Base-by-base conservation (phyloP, 2,888 invertebrate genomes). In the Ophion ellenae region DNA sequence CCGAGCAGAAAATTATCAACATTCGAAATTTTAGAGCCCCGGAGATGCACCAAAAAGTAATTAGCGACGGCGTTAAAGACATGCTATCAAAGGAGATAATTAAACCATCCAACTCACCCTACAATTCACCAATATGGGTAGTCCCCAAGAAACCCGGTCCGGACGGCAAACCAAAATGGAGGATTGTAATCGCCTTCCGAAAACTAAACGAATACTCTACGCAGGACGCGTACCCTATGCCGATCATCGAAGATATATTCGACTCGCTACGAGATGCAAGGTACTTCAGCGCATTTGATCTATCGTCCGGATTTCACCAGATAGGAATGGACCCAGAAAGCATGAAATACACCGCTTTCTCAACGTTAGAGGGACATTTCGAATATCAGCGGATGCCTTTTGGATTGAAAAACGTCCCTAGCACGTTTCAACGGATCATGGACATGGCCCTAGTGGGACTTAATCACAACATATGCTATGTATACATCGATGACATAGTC, bases 271-370 rank as follows among this genome's bases (percentile, higher is more conserved):
- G 90, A 9, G 80, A 84, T 64, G 74, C 82, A 9, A 70, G 81
- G 2, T 89, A 89, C 70, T 90, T 90, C 80, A 85, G 88, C 6
- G 88, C 89, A 0, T 83, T 90, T 2, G 90, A 90, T 69, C 63
- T 90, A 4, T 87, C 88, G 4, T 85, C 80, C 10, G 90, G 90
- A 7, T 90, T 88, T 64, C 89, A 90, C 64, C 89, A 90, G 77
- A 87, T 89, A n/a, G 83, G 87, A 36, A 83, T 85, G 81, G 69
- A 87, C 64, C 40, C 67, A 4, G 40, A 73, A 66, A 64, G 75
- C 24, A 36, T 53, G 14, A 59, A 82, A 17, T 79, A 84, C 36
- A 86, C 82, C 57, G 75, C 81, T 7, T 84, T 84, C 36, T 76
- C 67, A 36, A 84, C 82, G 4, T 61, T 73, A 11, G 63, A 82